These are phyloP conservation scores for Thamnophis sirtalis DNA, from an alignment of 2,113 vertebrate genomes.

Conservation along the genomic window DNA sequence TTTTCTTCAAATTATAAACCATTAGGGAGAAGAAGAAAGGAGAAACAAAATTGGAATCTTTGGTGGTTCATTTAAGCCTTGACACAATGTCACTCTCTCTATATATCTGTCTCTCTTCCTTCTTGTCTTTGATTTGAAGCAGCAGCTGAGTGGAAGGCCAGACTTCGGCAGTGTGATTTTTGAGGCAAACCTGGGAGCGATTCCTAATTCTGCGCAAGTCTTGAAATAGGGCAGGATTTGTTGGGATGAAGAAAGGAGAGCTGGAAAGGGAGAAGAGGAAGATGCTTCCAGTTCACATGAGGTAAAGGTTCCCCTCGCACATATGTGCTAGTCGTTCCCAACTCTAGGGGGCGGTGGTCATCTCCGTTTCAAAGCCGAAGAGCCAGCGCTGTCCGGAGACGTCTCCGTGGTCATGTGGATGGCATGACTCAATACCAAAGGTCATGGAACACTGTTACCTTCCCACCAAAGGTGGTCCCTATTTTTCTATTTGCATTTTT, in stretches of 20 bases:
- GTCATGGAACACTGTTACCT: too few species aligned
- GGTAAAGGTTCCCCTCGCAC: too few species aligned
- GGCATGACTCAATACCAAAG: too few species aligned
- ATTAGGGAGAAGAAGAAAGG: slow-evolving; percentile 44
- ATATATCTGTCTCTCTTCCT: background rate
- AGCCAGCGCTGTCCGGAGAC: too few species aligned
- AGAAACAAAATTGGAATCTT: slow-evolving; percentile 19
- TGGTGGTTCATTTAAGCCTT: slow-evolving; percentile 19
- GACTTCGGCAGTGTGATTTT: accelerated
- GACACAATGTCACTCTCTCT: background rate
- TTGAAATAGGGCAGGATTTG: background rate
- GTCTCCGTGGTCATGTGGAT: too few species aligned
- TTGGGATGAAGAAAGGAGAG: background rate
- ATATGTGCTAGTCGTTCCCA: too few species aligned
- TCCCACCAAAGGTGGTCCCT: too few species aligned
- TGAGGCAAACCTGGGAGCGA: background rate
- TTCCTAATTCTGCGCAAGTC: too few species aligned
- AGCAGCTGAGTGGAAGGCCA: background rate
- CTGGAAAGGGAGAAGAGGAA: background rate
- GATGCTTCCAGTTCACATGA: background rate
- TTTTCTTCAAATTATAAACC: slow-evolving; percentile 67
- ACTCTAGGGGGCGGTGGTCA: too few species aligned
- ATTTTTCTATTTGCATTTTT: too few species aligned
- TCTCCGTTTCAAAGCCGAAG: too few species aligned
- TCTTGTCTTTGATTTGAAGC: background rate